These are phyloP conservation scores for Pemphredon lugubris DNA, from an alignment of 2,888 invertebrate genomes.

Conservation along the genomic window DNA sequence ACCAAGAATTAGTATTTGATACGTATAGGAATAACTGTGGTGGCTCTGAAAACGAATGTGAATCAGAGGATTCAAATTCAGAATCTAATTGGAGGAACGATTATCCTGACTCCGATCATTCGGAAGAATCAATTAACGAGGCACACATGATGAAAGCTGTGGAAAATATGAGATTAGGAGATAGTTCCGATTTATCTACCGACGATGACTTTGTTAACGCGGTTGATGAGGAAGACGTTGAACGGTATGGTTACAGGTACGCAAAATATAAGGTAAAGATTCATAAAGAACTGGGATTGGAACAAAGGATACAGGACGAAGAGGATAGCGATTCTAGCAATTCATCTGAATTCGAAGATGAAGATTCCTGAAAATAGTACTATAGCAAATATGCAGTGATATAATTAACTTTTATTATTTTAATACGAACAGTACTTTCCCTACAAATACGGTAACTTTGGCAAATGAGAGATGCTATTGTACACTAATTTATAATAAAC, in stretches of 20 bases:
- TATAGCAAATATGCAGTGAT: no score
- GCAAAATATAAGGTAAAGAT: conserved; percentile 86
- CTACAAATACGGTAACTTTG: no score
- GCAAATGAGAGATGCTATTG: no score
- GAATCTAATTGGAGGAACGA: conserved; percentile 90
- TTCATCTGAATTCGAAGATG: neutral
- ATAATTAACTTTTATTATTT: no score
- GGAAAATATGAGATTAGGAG: conserved; percentile 66
- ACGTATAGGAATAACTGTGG: conserved; percentile 53
- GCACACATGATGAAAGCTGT: conserved; percentile 78
- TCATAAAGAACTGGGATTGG: conserved; percentile 72
- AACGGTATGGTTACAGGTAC: conserved; percentile 85
- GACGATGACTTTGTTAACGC: conserved; percentile 79
- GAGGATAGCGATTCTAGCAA: conserved; percentile 45
- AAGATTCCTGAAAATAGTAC: no score
- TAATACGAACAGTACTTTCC: no score
- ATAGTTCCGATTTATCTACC: conserved; percentile 82
- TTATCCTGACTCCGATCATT: conserved; percentile 88
- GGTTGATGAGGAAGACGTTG: conserved; percentile 82
- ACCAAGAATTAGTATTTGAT: conserved; percentile 79
- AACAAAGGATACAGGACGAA: no score
- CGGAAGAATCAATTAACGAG: conserved; percentile 83
- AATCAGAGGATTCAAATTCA: conserved; percentile 84
- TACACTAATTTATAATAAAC: no score
- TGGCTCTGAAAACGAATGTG: conserved; percentile 71